Conservation (phyloP, 2,113 vertebrate genomes). For the Rhea pennata region DNA sequence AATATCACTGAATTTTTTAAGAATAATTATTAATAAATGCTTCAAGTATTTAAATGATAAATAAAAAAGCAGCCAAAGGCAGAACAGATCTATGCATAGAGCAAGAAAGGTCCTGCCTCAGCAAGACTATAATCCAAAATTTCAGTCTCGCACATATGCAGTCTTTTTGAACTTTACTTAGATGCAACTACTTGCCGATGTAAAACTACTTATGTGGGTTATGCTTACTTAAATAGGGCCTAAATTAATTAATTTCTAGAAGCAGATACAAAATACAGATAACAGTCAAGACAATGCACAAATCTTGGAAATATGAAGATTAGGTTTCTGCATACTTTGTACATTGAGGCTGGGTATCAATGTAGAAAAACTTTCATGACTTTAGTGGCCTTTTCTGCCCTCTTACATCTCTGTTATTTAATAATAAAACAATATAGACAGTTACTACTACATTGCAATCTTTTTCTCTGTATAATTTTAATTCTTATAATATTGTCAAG, state of each 20-base stretch:
- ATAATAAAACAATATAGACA: not conserved
- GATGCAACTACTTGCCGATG: not conserved
- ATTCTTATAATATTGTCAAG: not conserved
- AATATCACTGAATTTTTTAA: not conserved
- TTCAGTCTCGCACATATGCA: not conserved
- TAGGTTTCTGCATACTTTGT: not conserved
- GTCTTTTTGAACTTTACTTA: not conserved
- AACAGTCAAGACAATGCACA: not conserved
- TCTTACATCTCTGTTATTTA: not conserved
- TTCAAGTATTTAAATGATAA: not conserved
- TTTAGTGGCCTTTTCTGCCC: not conserved
- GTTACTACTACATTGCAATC: not conserved
- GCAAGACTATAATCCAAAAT: not conserved
- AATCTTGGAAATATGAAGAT: not conserved
- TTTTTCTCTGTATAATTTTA: not conserved
- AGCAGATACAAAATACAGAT: not conserved
- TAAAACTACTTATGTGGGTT: not conserved
- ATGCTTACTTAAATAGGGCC: not conserved
- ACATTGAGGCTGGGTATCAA: not conserved
- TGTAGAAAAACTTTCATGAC: not conserved
- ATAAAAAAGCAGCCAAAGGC: not conserved
- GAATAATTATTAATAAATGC: not conserved
- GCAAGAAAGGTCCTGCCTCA: not conserved
- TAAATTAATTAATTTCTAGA: not conserved
- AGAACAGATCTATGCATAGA: too few species aligned